Evolutionary conservation across 2,113 vertebrate species (phyloP).

Genomic region (Piprites chloris): DNA sequence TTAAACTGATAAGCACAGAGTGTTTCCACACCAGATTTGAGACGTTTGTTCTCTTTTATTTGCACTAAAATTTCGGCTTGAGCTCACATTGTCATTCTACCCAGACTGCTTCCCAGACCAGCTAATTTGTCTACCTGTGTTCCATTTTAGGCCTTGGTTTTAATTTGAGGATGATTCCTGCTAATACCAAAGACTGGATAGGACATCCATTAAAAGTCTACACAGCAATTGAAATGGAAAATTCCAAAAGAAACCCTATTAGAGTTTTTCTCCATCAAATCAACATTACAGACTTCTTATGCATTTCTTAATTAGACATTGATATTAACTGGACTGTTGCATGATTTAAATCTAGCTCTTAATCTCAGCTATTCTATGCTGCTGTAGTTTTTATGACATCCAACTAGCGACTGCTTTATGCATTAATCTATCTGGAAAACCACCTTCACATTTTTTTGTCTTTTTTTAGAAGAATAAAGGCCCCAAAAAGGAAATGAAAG

Average conservation of each 20-base stretch:
- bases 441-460: constrained; percentile 62
- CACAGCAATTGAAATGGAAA: constrained; percentile 57
- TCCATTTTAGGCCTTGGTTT: constrained; percentile 51
- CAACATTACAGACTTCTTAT: constrained; percentile 70
- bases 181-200: constrained; percentile 28
- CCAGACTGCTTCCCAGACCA: constrained; percentile 4
- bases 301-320: constrained; percentile 69
- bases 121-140: constrained; percentile 59
- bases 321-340: constrained; percentile 65
- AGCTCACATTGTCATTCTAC: constrained; percentile 28
- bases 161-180: constrained; percentile 57
- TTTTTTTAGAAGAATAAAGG: constrained; percentile 67
- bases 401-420: constrained; percentile 54
- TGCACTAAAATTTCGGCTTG: not conserved
- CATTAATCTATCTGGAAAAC: constrained; percentile 71
- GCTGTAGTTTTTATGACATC: constrained; percentile 68
- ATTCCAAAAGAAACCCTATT: constrained; percentile 62
- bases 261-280: constrained; percentile 66
- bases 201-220: constrained; percentile 54
- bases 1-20: not conserved
- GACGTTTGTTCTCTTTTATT: constrained; percentile 4
- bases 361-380: constrained; percentile 67
- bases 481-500: constrained; percentile 69
- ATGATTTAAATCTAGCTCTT: constrained; percentile 70
- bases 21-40: not conserved